A percentile compares a stretch with the other conserved stretches of the same genome.
Conservation (phyloP, 2,797 vertebrate species). For the Atherinosoma microstoma region DNA sequence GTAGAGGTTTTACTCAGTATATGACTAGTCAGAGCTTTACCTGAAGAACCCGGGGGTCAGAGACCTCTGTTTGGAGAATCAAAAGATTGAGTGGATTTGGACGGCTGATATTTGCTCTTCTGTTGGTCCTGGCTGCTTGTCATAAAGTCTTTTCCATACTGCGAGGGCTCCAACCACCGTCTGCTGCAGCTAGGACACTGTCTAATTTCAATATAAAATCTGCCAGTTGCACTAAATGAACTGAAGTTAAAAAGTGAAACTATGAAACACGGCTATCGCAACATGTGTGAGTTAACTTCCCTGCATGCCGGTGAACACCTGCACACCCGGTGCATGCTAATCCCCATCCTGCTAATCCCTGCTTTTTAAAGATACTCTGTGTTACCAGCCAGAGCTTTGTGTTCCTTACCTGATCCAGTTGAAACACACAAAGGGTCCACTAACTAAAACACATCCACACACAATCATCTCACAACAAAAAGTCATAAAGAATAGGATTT, state of each 20-base stretch:
- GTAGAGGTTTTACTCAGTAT: too few species aligned
- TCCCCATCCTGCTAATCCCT: slow-evolving; percentile 49
- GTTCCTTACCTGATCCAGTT: slow-evolving; percentile 5
- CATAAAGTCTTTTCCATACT: too few species aligned
- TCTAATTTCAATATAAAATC: neutral
- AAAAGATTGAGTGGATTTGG: too few species aligned
- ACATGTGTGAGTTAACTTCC: slow-evolving; percentile 21
- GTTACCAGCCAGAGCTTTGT: neutral
- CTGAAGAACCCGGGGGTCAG: too few species aligned
- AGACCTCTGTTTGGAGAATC: too few species aligned
- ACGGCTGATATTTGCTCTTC: too few species aligned
- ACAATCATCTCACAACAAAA: neutral
- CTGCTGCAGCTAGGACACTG: too few species aligned
- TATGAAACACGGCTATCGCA: neutral
- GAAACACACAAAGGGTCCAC: slow-evolving; percentile 5
- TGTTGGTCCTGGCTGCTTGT: too few species aligned
- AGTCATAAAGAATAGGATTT: neutral
- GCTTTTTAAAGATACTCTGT: slow-evolving; percentile 33
- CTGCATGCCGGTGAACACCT: slow-evolving; percentile 52
- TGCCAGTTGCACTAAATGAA: neutral
- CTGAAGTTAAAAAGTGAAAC: slow-evolving; percentile 9
- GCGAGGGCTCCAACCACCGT: too few species aligned
- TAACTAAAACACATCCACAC: slow-evolving; percentile 12
- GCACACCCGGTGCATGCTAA: slow-evolving; percentile 42
- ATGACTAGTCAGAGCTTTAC: too few species aligned